Conservation (phyloP, 2,888 invertebrate genomes). For the Fragum whitleyi region DNA sequence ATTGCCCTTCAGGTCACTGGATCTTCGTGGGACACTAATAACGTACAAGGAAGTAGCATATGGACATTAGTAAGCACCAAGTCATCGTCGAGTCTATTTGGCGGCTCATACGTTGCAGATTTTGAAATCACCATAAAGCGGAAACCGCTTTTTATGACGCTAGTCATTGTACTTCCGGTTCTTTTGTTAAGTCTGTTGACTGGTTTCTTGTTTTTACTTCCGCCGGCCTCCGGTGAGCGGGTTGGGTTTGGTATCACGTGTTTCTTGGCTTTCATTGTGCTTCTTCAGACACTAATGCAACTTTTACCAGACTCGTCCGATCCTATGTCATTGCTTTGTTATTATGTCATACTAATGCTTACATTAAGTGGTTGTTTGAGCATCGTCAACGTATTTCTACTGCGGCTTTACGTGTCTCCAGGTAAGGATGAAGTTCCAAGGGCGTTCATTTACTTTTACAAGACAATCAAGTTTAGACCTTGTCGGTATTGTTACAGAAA, state of each 20-base stretch:
- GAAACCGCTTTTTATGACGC: constrained; percentile 48
- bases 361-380: constrained; percentile 41
- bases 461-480: constrained; percentile 46
- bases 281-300: constrained; percentile 59
- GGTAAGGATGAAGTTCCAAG: constrained; percentile 36
- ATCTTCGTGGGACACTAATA: constrained; percentile 35
- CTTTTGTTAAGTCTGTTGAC: constrained; percentile 50
- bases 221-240: constrained; percentile 54
- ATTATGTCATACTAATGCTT: constrained; percentile 62
- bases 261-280: constrained; percentile 59
- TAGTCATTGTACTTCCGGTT: constrained; percentile 61
- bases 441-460: constrained; percentile 43
- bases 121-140: constrained; percentile 53
- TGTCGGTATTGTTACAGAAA: constrained; percentile 26
- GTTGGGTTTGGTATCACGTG: constrained; percentile 62
- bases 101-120: constrained; percentile 34
- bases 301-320: constrained; percentile 57
- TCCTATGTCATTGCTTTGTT: constrained; percentile 61
- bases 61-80: constrained; percentile 48
- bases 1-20: constrained; percentile 17
- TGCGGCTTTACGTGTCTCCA: constrained; percentile 47
- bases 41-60: constrained; percentile 44
- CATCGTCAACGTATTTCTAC: constrained; percentile 47
- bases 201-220: constrained; percentile 60
- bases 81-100: constrained; percentile 7